Conservation (phyloP, 2,113 vertebrate genomes). For the Galeopterus variegatus region DNA sequence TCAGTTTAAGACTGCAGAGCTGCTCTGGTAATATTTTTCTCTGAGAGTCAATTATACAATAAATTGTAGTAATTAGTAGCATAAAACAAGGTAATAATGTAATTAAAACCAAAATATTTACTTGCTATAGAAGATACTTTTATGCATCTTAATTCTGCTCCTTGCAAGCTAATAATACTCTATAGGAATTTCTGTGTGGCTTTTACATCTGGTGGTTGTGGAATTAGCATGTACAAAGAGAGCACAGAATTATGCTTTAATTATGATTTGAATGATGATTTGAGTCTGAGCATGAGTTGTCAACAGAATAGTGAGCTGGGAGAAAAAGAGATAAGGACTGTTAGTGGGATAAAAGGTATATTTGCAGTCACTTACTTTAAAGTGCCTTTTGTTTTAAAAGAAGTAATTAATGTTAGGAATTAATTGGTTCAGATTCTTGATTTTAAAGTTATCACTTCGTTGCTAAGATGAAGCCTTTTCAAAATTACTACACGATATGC, state of each 20-base stretch:
- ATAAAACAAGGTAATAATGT: conserved; percentile 91
- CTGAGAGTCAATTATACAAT: conserved; percentile 90
- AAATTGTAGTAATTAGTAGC: conserved; percentile 90
- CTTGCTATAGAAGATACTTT: conserved; percentile 85
- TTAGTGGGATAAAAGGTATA: conserved; percentile 78
- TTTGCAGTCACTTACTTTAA: conserved; percentile 78
- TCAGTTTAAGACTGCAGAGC: conserved; percentile 84
- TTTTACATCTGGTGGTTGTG: conserved; percentile 84
- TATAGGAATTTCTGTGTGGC: conserved; percentile 87
- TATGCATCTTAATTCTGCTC: conserved; percentile 88
- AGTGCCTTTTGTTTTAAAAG: conserved; percentile 84
- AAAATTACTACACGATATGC: conserved; percentile 79
- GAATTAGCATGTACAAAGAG: conserved; percentile 88
- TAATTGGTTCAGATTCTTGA: conserved; percentile 83
- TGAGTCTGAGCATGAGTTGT: conserved; percentile 80
- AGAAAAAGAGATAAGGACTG: conserved; percentile 76
- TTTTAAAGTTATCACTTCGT: conserved; percentile 83
- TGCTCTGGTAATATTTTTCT: conserved; percentile 86
- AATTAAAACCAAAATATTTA: conserved; percentile 92
- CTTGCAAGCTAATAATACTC: conserved; percentile 84
- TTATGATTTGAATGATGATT: conserved; percentile 87
- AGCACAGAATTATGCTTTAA: conserved; percentile 83
- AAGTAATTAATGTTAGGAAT: conserved; percentile 84
- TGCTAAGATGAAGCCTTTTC: conserved; percentile 81
- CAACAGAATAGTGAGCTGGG: conserved; percentile 80